Base-by-base conservation (phyloP, 2,113 vertebrate genomes). In the Festucalex cinctus region DNA sequence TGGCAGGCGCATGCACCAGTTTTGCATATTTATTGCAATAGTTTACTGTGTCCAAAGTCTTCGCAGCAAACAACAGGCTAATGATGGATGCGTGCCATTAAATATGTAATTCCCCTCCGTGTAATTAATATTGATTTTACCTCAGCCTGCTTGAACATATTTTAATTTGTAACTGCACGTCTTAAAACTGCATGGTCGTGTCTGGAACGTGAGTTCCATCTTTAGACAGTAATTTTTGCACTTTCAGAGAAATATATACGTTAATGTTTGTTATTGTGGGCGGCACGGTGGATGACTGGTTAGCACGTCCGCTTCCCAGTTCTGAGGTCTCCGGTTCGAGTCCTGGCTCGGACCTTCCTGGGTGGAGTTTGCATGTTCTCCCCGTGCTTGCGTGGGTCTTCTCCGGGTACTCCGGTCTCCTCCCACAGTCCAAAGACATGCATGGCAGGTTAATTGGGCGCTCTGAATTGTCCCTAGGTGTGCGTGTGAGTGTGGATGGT, bases 1-100 rank as follows among this genome's bases (percentile, higher is more conserved):
- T 81, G 83, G 81, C 74, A 74, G 63, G 41, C 24, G 32, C 49
- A 16, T 54, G 37, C 26, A 63, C n/a, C 48, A 61, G 37, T 83
- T 88, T 80, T 84, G 58, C 79, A 83, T 84, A 76, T 82, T 86
- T 57, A 80, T 84, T 75, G 74, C 66, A 77, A 22, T 69, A 73
- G 62, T 73, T 78, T 72, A 72, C 64, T 69, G 65, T 24, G 37
- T 43, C n/a, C n/a, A 22, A 57, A 39, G 48, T 70, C 56, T 80
- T 46, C 75, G 65, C 73, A 56, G 62, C 74, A 80, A 41, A 79
- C 73, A 78, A 80, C 56, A 62, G 54, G 26, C 63, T 73, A 79
- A 78, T 76, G 82, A 80, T 79, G 66, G 70, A 80, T 71, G 70
- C 57, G 14, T 39, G 67, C 68, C 74, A 85, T 83, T 80, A 75